These are phyloP conservation scores for Ditylenchus weischeri DNA, from an alignment of 2,888 invertebrate species.

Conservation along the genomic window DNA sequence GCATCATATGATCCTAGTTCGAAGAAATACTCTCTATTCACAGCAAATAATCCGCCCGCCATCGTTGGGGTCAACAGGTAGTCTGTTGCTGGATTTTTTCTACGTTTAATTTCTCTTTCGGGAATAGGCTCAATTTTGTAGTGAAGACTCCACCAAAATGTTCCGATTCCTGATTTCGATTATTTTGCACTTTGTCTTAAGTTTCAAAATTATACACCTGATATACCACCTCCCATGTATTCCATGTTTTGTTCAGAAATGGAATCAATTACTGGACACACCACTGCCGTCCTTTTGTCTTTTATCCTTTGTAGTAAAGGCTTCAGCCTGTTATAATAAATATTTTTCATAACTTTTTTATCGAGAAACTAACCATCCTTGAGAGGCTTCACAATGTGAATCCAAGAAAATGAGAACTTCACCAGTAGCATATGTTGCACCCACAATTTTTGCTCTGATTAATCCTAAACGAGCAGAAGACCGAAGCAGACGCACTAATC, in stretches of 20 bases:
- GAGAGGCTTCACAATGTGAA: constrained; percentile 81
- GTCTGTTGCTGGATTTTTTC: constrained; percentile 40
- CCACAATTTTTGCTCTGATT: constrained; percentile 73
- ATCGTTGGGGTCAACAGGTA: constrained; percentile 72
- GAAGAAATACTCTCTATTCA: constrained; percentile 87
- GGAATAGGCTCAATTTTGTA: constrained; percentile 67
- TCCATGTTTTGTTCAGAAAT: constrained; percentile 78
- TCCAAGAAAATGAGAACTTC: constrained; percentile 81
- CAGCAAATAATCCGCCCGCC: constrained; percentile 97
- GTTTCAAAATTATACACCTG: constrained; percentile 9
- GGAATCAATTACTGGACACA: constrained; percentile 90
- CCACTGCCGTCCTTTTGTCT: constrained; percentile 75
- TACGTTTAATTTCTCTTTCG: constrained; percentile 68
- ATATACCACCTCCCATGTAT: constrained; percentile 64
- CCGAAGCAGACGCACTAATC: constrained; percentile 72
- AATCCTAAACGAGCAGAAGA: constrained; percentile 77
- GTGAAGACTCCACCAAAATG: constrained; percentile 63
- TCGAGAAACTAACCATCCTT: constrained; percentile 67
- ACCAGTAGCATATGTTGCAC: constrained; percentile 77
- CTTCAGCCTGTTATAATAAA: constrained; percentile 67
- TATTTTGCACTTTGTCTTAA: no score
- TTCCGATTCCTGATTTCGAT: constrained; percentile 52
- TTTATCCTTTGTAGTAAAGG: constrained; percentile 82
- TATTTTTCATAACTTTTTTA: not conserved
- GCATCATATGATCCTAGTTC: constrained; percentile 65